Percentiles rank a stretch among this genome's conserved stretches.
Evolutionary conservation across 2,113 vertebrate genomes (phyloP).

Genomic region (Willisornis vidua): DNA sequence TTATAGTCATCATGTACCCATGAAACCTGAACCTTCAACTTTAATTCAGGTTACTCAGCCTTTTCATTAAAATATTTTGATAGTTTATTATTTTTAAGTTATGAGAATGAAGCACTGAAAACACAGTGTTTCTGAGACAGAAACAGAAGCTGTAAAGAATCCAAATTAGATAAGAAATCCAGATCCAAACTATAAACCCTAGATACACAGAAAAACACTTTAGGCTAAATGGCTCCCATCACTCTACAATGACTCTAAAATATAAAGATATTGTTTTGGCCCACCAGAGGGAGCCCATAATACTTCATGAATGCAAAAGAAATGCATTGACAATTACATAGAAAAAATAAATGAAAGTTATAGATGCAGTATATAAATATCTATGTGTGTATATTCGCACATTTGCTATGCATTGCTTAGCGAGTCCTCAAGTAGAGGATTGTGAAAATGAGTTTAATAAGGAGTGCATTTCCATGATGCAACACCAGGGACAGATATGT

Average conservation of each 20-base stretch:
- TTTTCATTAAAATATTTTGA: not conserved
- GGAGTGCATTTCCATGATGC: not conserved
- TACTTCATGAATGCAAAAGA: conserved; percentile 33
- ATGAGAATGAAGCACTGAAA: not conserved
- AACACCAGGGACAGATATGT: not conserved
- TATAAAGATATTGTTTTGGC: conserved; percentile 29
- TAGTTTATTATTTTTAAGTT: not conserved
- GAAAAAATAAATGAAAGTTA: not conserved
- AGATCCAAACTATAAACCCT: not conserved
- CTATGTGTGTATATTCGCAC: not conserved
- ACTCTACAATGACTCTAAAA: not conserved
- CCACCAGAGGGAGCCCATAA: conserved; percentile 69
- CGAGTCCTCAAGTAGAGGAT: too few relatives aligned
- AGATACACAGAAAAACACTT: not conserved
- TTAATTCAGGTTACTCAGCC: not conserved
- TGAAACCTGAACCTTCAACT: not conserved
- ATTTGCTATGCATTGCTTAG: not conserved
- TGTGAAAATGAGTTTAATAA: not conserved
- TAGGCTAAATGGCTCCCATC: not conserved
- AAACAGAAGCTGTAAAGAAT: not conserved
- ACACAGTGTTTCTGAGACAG: not conserved
- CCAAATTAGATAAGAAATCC: not conserved
- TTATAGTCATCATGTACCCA: not conserved
- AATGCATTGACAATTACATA: not conserved
- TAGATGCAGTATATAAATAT: not conserved